These are phyloP conservation scores for Neosilurus mollespiculum DNA, from an alignment of 2,797 vertebrate genomes.

Conservation along the genomic window DNA sequence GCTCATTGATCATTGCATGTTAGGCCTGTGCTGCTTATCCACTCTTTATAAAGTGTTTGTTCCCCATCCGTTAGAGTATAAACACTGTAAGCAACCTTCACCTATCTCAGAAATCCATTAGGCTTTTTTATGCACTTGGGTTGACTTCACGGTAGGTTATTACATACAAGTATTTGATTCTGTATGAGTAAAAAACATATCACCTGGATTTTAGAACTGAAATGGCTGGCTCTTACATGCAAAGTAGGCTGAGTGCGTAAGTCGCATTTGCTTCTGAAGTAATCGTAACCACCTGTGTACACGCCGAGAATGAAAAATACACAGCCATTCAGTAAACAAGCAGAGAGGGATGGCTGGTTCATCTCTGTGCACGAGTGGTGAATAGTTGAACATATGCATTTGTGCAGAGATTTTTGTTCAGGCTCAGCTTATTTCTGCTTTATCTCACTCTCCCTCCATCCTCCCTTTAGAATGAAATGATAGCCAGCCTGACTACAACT, in stretches of 20 bases:
- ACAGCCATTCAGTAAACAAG: conserved; percentile 38
- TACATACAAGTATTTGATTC: background rate
- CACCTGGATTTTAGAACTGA: conserved; percentile 45
- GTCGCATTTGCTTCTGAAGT: conserved; percentile 25
- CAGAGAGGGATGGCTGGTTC: conserved; percentile 32
- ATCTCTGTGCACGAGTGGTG: conserved; percentile 30
- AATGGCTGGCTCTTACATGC: conserved; percentile 28
- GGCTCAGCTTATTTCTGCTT: conserved; percentile 4
- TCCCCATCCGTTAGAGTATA: background rate
- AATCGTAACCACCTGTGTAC: conserved; percentile 45
- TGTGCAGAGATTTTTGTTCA: background rate
- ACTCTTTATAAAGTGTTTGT: conserved; percentile 9
- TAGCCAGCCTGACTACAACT: conserved; percentile 56
- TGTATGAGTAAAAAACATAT: conserved; percentile 21
- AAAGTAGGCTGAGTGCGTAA: conserved; percentile 34
- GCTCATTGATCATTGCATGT: background rate
- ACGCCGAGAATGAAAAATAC: conserved; percentile 49
- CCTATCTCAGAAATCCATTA: background rate
- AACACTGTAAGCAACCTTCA: background rate
- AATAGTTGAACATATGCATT: background rate
- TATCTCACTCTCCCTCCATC: background rate
- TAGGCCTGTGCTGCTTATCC: background rate
- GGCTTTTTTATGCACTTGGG: conserved; percentile 12
- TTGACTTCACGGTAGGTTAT: conserved; percentile 2
- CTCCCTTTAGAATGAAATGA: conserved; percentile 41